Evolutionary conservation across 2,113 vertebrate species (phyloP).

Genomic region (Fulica atra): DNA sequence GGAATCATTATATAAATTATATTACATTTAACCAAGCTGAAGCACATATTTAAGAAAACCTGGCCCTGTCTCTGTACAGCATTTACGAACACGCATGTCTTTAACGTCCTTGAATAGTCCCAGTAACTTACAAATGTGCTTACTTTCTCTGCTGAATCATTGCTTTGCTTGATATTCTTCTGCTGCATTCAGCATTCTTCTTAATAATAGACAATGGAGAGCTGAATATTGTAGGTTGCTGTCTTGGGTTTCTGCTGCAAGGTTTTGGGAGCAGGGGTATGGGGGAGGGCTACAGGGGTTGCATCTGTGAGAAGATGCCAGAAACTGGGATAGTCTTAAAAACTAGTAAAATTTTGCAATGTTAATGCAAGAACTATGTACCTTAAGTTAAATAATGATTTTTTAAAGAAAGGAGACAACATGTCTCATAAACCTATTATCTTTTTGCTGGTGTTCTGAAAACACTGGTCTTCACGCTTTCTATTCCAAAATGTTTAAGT

Average conservation of each 20-base stretch:
- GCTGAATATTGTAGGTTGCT: not conserved
- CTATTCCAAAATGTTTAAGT: not conserved
- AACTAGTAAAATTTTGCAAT: not conserved
- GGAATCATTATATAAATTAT: not conserved
- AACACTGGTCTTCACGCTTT: not conserved
- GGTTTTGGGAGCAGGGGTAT: not conserved
- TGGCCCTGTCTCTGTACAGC: not conserved
- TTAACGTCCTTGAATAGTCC: not conserved
- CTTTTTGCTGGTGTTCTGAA: not conserved
- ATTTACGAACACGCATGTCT: fast-evolving
- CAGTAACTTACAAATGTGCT: not conserved
- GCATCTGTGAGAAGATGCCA: not conserved
- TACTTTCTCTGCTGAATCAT: constrained; percentile 50
- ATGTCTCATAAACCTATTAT: not conserved
- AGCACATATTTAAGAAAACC: not conserved
- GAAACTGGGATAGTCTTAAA: not conserved
- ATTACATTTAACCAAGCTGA: not conserved
- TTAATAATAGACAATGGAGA: not conserved
- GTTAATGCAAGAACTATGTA: not conserved
- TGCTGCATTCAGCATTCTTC: constrained; percentile 33
- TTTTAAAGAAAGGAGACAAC: not conserved
- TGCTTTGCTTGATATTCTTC: constrained; percentile 16
- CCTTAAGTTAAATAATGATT: not conserved
- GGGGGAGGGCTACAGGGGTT: not conserved
- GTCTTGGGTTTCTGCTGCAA: not conserved